These are phyloP conservation scores for Gavia stellata DNA, from an alignment of 2,113 vertebrate species.

Conservation along the genomic window DNA sequence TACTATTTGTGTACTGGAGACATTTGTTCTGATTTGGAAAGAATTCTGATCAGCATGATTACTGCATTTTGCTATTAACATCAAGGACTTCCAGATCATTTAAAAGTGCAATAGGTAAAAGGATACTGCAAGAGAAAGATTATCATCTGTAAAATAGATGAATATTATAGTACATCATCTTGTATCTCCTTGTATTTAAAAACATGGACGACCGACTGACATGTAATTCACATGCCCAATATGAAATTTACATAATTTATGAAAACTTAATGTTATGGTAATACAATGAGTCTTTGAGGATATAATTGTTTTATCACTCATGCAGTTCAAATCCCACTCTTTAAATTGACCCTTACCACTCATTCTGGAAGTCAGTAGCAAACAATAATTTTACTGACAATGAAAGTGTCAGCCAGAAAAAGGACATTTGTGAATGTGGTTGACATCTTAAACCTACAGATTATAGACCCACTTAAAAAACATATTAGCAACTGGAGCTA, in stretches of 20 bases:
- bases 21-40: not conserved
- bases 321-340: not conserved
- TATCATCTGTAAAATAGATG: not conserved
- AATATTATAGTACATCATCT: not conserved
- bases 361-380: not conserved
- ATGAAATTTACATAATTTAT: slow-evolving; percentile 20
- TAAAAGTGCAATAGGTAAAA: not conserved
- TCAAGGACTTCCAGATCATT: not conserved
- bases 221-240: not conserved
- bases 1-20: not conserved
- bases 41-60: not conserved
- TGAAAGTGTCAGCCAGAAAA: not conserved
- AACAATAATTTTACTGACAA: slow-evolving; percentile 40
- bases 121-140: not conserved
- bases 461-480: not conserved
- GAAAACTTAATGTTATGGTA: not conserved
- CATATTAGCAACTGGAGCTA: not conserved
- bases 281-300: not conserved
- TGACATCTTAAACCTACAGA: not conserved
- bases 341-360: slow-evolving; percentile 2
- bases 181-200: not conserved
- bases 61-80: not conserved
- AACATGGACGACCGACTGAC: not conserved
- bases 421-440: not conserved
- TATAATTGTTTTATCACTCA: slow-evolving; percentile 19